Evolutionary conservation across 37 sponge, comb jelly and placozoan species (phyloP), one percentile per base, ranked within the genome.

Genomic region (Dysidea cf. avara): DNA sequence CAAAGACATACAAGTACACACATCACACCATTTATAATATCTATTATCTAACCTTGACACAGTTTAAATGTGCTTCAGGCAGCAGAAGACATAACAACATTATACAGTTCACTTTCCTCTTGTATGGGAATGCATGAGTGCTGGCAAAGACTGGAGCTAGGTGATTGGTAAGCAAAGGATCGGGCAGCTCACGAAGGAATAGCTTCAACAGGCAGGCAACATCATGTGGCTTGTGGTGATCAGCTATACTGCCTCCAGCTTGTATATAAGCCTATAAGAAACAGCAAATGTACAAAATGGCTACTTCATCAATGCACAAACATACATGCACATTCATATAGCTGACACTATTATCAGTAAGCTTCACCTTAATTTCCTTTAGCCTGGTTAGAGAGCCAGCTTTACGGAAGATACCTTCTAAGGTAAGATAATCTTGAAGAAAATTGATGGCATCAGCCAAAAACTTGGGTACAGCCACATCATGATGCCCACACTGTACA

Each of bases 361-460:
- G 2, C 3, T n/a, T 28, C 63, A 87, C 89, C 75, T 69, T 77
- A 9, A 88, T 53, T 24, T 49, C 56, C 35, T 65, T 74, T 46
- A 78, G 87, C 35, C 87, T 75, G 32, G 63, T 46, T 16, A 86
- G 64, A 7, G 91, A 90, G 0, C 91, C 91, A 43, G 79, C 52
- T 61, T 86, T 86, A 22, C 91, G 43, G 62, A 90, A 90, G 38
- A 90, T 32, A 0, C 91, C 91, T 56, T 85, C 79, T 34, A 18
- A 24, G 25, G 36, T 11, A 21, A 68, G 53, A 28, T 82, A 58
- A 2, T 59, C 64, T 39, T 71, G 46, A 55, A 90, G 69, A 34
- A 55, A 66, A 25, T 57, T 31, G 18, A 86, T 36, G 22, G 72
- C 7, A 33, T 81, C 61, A 13, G 50, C 83, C 68, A 88, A 77